These are phyloP conservation scores for Philonicus albiceps DNA, from an alignment of 2,888 invertebrate species.

Conservation along the genomic window DNA sequence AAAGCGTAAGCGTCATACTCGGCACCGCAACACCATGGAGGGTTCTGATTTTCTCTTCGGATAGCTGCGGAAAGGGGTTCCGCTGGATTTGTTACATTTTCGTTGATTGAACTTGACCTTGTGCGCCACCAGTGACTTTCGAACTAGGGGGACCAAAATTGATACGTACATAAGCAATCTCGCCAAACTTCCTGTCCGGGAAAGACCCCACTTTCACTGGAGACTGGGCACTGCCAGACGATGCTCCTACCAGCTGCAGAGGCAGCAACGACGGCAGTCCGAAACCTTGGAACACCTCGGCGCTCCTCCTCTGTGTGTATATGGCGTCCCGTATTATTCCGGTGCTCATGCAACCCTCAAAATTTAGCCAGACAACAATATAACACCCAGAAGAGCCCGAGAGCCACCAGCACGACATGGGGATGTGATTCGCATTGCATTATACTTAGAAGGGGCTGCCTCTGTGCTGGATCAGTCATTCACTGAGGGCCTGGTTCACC, in stretches of 20 bases:
- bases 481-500: conserved; percentile 43
- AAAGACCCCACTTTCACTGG: conserved; percentile 22
- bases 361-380: conserved; percentile 29
- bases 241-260: neutral
- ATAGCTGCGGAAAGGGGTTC: conserved; percentile 8
- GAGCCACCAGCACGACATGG: conserved; percentile 18
- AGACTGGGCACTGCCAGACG: neutral
- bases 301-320: neutral
- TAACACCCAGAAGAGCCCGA: neutral
- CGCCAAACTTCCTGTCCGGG: neutral
- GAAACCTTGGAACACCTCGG: neutral
- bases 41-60: neutral
- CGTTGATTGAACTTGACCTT: conserved; percentile 42
- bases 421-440: conserved; percentile 40
- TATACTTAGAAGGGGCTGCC: neutral
- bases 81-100: conserved; percentile 9
- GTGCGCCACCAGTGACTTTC: conserved; percentile 26
- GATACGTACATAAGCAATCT: neutral
- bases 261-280: neutral
- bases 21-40: neutral
- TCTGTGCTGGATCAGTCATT: neutral
- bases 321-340: conserved; percentile 10
- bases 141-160: conserved; percentile 11
- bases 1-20: neutral
- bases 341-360: conserved; percentile 38